phyloP scores from a whole-genome alignment of 2,888 invertebrate species.

The Melipona beecheii region DNA sequence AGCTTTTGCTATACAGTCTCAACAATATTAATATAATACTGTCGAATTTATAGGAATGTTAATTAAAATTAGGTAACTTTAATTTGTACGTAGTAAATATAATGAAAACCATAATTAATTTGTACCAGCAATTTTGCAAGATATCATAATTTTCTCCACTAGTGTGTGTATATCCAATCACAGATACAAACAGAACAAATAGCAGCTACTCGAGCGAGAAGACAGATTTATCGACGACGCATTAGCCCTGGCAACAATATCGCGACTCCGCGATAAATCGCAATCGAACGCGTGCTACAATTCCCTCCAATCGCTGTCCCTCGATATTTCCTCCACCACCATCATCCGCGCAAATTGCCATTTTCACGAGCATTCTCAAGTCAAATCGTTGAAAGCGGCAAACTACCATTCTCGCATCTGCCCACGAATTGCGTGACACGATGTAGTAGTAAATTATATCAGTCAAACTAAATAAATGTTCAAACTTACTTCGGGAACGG shows the following conservation, averaged over 20 bases:
- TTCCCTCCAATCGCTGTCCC: slow-evolving; percentile 27
- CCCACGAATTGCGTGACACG: too few species aligned
- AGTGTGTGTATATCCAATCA: not conserved
- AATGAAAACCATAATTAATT: too few species aligned
- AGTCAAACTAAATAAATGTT: too few species aligned
- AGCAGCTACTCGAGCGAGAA: not conserved
- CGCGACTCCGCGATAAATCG: slow-evolving; percentile 15
- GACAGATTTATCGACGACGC: slow-evolving; percentile 3
- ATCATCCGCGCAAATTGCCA: slow-evolving; percentile 17
- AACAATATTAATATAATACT: too few species aligned
- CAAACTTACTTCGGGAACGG: too few species aligned
- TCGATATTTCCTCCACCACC: not conserved
- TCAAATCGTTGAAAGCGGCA: not conserved
- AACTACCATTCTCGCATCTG: not conserved
- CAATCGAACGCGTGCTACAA: slow-evolving; percentile 6
- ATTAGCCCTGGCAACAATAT: not conserved
- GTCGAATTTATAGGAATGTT: too few species aligned
- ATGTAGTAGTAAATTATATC: too few species aligned
- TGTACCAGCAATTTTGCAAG: too few species aligned
- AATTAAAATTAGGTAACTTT: too few species aligned
- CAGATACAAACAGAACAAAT: slow-evolving; percentile 3
- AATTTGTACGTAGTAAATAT: too few species aligned
- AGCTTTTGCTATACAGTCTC: too few species aligned
- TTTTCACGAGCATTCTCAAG: slow-evolving; percentile 19
- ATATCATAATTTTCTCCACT: too few species aligned